A percentile compares a stretch with the other conserved stretches of the same genome.
These are phyloP conservation scores for Austrolebias charrua DNA, from an alignment of 2,797 vertebrate genomes.

Conservation along the genomic window DNA sequence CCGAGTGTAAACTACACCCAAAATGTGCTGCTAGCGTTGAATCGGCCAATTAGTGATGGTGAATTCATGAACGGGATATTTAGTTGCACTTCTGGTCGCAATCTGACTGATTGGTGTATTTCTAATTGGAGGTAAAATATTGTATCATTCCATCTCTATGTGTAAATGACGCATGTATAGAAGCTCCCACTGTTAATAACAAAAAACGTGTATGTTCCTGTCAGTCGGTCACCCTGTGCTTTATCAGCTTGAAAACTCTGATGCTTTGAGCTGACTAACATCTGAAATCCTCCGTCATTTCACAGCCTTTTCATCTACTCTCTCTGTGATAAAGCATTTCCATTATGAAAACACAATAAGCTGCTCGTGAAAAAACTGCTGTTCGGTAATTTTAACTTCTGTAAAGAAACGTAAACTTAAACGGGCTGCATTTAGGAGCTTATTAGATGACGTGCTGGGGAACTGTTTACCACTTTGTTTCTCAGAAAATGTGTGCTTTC, in stretches of 20 bases:
- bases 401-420: conserved; percentile 36
- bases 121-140: too few species aligned
- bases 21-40: too few species aligned
- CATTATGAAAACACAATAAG: conserved; percentile 35
- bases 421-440: conserved; percentile 4
- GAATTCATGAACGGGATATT: too few species aligned
- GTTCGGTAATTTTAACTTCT: conserved; percentile 29
- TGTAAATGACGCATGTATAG: neutral
- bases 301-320: conserved; percentile 43
- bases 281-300: conserved; percentile 47
- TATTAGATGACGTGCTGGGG: conserved; percentile 14
- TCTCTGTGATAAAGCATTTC: conserved; percentile 29
- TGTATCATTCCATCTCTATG: conserved; percentile 14
- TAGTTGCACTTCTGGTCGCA: too few species aligned
- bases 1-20: too few species aligned
- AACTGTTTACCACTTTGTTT: neutral
- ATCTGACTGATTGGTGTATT: too few species aligned
- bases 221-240: conserved; percentile 20
- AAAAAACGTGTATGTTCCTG: neutral
- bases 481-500: conserved; percentile 3
- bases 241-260: conserved; percentile 21
- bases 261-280: conserved; percentile 11
- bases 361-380: conserved; percentile 9
- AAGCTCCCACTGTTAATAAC: neutral
- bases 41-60: too few species aligned